Evolutionary conservation across 1,140 invertebrate species (phyloP).

Genomic region (Penaeus chinensis): DNA sequence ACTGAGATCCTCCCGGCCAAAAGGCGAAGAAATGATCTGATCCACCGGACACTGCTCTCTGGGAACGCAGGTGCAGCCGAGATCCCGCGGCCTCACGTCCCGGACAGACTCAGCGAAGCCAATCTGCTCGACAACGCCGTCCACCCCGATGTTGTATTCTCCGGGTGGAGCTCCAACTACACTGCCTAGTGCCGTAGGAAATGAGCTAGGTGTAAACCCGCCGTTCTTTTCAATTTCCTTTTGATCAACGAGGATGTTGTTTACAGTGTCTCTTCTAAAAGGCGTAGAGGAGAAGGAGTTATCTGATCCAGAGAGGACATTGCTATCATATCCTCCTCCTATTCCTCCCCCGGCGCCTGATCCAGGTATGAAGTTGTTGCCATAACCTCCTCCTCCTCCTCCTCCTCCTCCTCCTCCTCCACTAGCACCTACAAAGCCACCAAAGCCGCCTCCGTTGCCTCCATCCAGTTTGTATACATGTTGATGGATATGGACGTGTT

Average conservation of each 20-base stretch:
- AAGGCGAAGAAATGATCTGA: constrained; percentile 16
- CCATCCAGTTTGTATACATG: constrained; percentile 7
- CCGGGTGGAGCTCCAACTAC: neutral
- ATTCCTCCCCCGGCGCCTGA: constrained; percentile 4
- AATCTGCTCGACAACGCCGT: neutral
- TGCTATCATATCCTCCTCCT: neutral
- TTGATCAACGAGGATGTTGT: neutral
- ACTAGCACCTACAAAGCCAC: neutral
- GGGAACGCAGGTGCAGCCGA: constrained; percentile 43
- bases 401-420: neutral
- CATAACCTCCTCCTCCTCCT: constrained; percentile 17
- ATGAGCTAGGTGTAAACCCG: neutral
- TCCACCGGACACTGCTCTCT: constrained; percentile 32
- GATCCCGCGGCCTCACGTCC: constrained; percentile 3
- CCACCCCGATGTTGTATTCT: neutral
- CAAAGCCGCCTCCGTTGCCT: neutral
- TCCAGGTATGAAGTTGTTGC: neutral
- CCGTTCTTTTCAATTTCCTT: neutral
- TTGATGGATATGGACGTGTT: constrained; percentile 48
- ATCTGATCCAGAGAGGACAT: neutral
- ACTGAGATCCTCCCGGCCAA: constrained; percentile 34
- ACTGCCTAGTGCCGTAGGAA: neutral
- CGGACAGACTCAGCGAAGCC: neutral
- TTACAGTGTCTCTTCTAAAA: neutral
- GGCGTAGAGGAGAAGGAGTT: neutral